phyloP scores from a whole-genome alignment of 2,797 vertebrate species.

The Aulostomus chinensis region DNA sequence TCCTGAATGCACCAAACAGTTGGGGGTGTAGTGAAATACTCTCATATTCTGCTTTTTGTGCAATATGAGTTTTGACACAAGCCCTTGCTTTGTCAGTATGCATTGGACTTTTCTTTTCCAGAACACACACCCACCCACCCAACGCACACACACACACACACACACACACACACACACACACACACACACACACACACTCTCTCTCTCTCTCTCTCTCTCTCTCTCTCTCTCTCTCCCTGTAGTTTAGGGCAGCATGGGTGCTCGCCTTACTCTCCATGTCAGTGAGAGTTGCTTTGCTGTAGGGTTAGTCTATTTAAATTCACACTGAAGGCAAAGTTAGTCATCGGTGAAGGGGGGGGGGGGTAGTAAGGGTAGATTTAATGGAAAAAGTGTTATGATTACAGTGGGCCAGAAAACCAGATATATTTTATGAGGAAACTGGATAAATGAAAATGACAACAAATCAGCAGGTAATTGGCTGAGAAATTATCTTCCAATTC shows the following conservation, averaged over 20 bases:
- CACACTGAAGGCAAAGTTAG: slow-evolving; percentile 70
- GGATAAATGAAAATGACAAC: no score
- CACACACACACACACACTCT: no score
- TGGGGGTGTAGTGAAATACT: slow-evolving; percentile 11
- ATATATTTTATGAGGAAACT: no score
- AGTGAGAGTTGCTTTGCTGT: slow-evolving; percentile 55
- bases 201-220: no score
- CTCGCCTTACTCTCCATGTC: slow-evolving; percentile 50
- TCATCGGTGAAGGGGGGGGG: slow-evolving; percentile 51
- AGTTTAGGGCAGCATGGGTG: slow-evolving; percentile 21
- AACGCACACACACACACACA: no score
- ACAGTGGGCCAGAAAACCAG: not conserved
- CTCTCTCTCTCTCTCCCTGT: no score
- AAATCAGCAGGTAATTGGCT: no score
- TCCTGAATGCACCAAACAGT: not conserved
- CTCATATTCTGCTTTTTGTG: slow-evolving; percentile 18
- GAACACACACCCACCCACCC: no score
- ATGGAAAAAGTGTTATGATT: slow-evolving; percentile 3
- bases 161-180: no score
- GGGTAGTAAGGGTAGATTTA: slow-evolving; percentile 30
- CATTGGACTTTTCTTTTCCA: slow-evolving; percentile 41
- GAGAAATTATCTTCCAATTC: no score
- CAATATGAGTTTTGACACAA: slow-evolving; percentile 46
- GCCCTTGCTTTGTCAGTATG: slow-evolving; percentile 58
- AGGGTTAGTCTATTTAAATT: slow-evolving; percentile 74